Base-by-base conservation (phyloP, 53 echinoderm and acorn worm species). In the Pentamera pediparva region DNA sequence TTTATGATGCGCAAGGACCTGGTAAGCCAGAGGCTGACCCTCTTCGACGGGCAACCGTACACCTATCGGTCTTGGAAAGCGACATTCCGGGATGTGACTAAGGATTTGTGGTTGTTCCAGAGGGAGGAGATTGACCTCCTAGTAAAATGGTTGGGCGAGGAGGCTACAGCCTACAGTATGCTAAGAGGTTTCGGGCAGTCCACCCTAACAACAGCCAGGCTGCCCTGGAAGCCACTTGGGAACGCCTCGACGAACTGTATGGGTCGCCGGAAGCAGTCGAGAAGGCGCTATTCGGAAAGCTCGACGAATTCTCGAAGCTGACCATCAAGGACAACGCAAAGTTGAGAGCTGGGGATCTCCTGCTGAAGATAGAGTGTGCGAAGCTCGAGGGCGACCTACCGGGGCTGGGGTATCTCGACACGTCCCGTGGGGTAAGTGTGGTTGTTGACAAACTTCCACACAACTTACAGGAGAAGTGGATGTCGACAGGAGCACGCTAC, bases 51-150 rank as follows among this genome's bases (percentile, higher is more conserved):
- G 30, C 49, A 75, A 50, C 64, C 76, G 54, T 75, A 82, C 41
- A 82, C 57, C 36, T 82, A 64, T 45, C 5, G 62, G 30, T 47
- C 75, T 12, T 82, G 82, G 82, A 76, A 43, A 26, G 64, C 76
- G 37, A 61, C 76, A 32, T 82, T 39, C 40, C 18, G 24, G 26
- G 59, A 82, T 36, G 64, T 75, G 11, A 82, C 20, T 4, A 57
- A 62, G 24, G 76, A 75, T 12, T 41, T 53, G 1, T 54, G 56
- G 37, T 76, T 76, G 5, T 62, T 39, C 33, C 84, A 52, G 13
- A 70, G 70, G 31, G 70, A 83, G 45, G 59, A 83, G 31, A 48
- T 71, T 11, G 84, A 83, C 27, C 78, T 83, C 57, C 51, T 83
- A 3, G 58, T 67, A 20, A 83, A 49, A 32, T 83, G 70, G 47